phyloP scores from a whole-genome alignment of 2,888 invertebrate genomes.

The Tenodera sinensis region DNA sequence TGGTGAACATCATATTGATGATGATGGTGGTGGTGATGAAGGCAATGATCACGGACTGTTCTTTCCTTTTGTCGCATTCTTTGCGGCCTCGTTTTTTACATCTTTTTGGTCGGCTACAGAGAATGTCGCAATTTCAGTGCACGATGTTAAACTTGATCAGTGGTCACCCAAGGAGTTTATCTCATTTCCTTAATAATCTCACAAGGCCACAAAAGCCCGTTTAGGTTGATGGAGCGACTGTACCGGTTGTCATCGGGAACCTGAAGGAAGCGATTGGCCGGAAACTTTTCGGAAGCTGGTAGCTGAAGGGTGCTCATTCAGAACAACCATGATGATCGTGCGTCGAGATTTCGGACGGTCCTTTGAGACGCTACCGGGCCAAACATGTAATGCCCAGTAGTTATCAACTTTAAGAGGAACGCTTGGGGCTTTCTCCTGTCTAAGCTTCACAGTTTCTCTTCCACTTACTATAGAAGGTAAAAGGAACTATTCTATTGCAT shows the following conservation, averaged over 20 bases:
- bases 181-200: background rate
- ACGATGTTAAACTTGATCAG: background rate
- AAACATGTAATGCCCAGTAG: background rate
- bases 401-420: background rate
- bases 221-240: background rate
- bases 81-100: too few species aligned
- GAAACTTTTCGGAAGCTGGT: background rate
- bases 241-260: background rate
- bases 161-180: background rate
- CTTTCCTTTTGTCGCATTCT: background rate
- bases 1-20: too few species aligned
- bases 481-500: too few species aligned
- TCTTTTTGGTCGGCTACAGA: background rate
- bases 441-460: too few species aligned
- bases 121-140: background rate
- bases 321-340: background rate
- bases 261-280: background rate
- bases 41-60: background rate
- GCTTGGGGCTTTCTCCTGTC: too few species aligned
- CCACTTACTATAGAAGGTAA: too few species aligned
- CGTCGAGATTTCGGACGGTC: background rate
- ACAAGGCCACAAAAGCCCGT: background rate
- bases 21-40: too few species aligned
- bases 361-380: background rate
- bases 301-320: background rate